Base-by-base conservation (phyloP, 2,888 invertebrate species). In the Noctua fimbriata region DNA sequence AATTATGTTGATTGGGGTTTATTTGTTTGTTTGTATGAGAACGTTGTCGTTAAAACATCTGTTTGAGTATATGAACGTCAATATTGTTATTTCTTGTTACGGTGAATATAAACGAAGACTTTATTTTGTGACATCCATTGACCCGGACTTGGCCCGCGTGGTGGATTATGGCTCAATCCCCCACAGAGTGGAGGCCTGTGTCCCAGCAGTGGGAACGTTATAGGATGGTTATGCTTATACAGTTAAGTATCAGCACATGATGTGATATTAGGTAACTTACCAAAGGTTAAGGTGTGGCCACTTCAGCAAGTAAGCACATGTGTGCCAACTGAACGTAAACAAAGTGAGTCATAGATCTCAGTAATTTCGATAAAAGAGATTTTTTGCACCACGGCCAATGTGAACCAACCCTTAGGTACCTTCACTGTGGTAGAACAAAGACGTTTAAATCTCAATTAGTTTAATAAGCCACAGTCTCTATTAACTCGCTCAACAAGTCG, bases 381-480 rank as follows among this genome's bases (percentile, higher is more conserved):
- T 9, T 44, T 63, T 32, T 47, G 6, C 32, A 18, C 24, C 4
- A 16, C 24, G 3, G 41, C 12, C 18, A 58, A 52, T 60, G 6
- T 18, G 21, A 9, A 63, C 28, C 10, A 52, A 44, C 66, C 79
- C 24, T 76, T 4, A 49, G 24, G 41, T 47, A 16, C 44, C 6
- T 28, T 18, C n/a, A 78, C 66, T 78, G 69, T 72, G 21, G 55
- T 18, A 44, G 69, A 55, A 82, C 73, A 86, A 82, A 78, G 70
- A 69, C 52, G 47, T 60, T 86, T 76, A 69, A 79, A 71, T 69
- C 79, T 36, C 70, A 79, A 79, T 86, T 73, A 76, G 76, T 85
- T 58, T 69, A 86, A 79, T 73, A 71, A 79, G 74, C 73, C 70
- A 36, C 69, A 70, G 70, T 49, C 70, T 32, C 18, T 49, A 65